Evolutionary conservation across 2,113 vertebrate species (phyloP).

Genomic region (Callipepla squamata): DNA sequence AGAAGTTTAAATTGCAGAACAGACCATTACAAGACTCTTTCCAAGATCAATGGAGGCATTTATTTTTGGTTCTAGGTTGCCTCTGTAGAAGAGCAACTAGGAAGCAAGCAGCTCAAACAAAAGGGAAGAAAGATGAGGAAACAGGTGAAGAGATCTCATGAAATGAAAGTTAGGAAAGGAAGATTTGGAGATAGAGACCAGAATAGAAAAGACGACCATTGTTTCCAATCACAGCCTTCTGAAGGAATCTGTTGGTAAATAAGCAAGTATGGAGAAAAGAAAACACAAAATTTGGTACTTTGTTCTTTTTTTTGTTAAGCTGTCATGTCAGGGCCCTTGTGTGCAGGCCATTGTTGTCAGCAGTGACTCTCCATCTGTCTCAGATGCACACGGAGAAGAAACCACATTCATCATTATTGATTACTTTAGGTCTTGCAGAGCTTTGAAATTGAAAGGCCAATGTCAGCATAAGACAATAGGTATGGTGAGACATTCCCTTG

Average conservation of each 20-base stretch:
- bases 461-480: constrained; percentile 62
- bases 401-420: constrained; percentile 67
- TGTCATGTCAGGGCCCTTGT: background rate
- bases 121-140: background rate
- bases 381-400: constrained; percentile 47
- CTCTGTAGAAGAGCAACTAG: background rate
- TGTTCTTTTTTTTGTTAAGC: background rate
- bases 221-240: background rate
- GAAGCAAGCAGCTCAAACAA: background rate
- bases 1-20: background rate
- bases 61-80: background rate
- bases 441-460: constrained; percentile 61
- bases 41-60: background rate
- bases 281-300: background rate
- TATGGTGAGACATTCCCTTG: constrained; percentile 41
- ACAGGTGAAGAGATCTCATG: background rate
- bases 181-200: background rate
- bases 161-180: background rate
- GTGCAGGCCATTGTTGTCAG: constrained; percentile 43
- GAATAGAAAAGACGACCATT: background rate
- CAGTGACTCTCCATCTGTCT: constrained; percentile 60
- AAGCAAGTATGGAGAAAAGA: background rate
- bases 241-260: background rate
- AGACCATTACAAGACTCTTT: background rate
- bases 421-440: constrained; percentile 58